These are phyloP conservation scores for Diorhabda elongata DNA, from an alignment of 1,140 invertebrate species.

Conservation along the genomic window DNA sequence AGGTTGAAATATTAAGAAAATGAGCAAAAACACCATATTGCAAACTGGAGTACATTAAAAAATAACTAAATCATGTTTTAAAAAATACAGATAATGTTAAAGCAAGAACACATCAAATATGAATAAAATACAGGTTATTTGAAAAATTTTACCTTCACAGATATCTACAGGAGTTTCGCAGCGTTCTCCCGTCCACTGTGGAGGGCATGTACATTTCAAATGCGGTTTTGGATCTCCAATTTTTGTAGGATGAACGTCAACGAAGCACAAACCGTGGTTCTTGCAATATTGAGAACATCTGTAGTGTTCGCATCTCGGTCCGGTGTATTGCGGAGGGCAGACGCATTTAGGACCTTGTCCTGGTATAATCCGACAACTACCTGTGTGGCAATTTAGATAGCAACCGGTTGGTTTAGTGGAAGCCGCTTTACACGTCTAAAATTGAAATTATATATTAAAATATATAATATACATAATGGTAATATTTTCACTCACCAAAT, in stretches of 20 bases:
- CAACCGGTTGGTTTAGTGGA: slow-evolving; percentile 31
- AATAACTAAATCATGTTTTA: too few relatives aligned
- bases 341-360: slow-evolving; percentile 51
- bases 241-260: slow-evolving; percentile 39
- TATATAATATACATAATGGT: not conserved
- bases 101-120: too few relatives aligned
- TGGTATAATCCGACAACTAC: slow-evolving; percentile 54
- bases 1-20: too few relatives aligned
- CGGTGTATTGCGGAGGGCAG: slow-evolving; percentile 59
- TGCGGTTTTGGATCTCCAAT: slow-evolving; percentile 32
- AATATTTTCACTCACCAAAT: slow-evolving; percentile 13
- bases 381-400: slow-evolving; percentile 51
- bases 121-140: too few relatives aligned
- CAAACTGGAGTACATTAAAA: too few relatives aligned
- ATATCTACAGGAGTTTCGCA: slow-evolving; percentile 58
- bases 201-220: slow-evolving; percentile 57
- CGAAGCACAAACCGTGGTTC: slow-evolving; percentile 60
- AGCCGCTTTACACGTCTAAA: slow-evolving; percentile 33
- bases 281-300: slow-evolving; percentile 60
- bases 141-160: slow-evolving; percentile 43
- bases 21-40: too few relatives aligned
- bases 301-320: slow-evolving; percentile 59
- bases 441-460: slow-evolving; percentile 25
- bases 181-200: slow-evolving; percentile 61
- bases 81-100: too few relatives aligned